phyloP scores from a whole-genome alignment of 2,113 vertebrate genomes.

The Orientallactaga bullata region DNA sequence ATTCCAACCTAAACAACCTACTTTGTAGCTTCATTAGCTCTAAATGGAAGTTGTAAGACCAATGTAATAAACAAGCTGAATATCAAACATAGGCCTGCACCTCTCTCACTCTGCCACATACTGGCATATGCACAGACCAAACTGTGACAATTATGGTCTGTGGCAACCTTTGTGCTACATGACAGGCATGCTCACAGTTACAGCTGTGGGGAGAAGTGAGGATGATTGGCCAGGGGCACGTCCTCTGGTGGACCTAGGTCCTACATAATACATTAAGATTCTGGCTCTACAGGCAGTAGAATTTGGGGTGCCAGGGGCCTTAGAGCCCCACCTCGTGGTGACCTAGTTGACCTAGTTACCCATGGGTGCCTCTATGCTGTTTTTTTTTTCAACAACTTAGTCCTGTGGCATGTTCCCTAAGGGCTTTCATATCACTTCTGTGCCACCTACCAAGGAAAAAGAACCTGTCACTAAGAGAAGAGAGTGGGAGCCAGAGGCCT shows the following conservation, averaged over 20 bases:
- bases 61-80: conserved; percentile 68
- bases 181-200: neutral
- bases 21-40: conserved; percentile 62
- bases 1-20: conserved; percentile 68
- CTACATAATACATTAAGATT: neutral
- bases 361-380: neutral
- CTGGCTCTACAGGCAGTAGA: neutral
- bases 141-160: conserved; percentile 30
- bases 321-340: neutral
- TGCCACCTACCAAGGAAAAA: conserved; percentile 36
- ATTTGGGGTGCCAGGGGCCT: neutral
- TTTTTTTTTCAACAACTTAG: neutral
- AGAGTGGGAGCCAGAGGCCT: neutral
- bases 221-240: neutral
- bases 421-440: neutral
- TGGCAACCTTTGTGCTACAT: neutral
- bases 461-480: neutral
- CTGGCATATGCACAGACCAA: conserved; percentile 30
- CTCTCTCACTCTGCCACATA: neutral
- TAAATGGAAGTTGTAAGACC: conserved; percentile 68
- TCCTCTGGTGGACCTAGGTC: neutral
- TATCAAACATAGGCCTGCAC: conserved; percentile 24
- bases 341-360: neutral
- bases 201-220: neutral
- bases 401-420: neutral